phyloP scores from a whole-genome alignment of 2,888 invertebrate species.

The Sarcophaga caerulescens region DNA sequence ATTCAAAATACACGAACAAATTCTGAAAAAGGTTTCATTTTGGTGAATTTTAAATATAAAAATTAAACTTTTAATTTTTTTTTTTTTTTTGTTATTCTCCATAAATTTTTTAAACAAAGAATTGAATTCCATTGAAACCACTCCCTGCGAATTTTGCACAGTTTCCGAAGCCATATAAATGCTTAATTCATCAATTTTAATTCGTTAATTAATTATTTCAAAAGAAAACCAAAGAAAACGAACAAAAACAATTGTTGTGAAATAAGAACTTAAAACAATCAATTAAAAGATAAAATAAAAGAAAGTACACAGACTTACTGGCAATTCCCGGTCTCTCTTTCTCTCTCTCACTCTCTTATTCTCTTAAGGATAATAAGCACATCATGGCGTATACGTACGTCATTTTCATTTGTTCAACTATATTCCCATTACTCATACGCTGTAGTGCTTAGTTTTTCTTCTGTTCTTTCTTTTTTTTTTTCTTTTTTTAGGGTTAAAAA shows the following conservation, averaged over 20 bases:
- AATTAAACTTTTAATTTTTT: no score
- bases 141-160: no score
- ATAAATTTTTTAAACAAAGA: no score
- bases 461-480: background rate
- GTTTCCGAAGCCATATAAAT: no score
- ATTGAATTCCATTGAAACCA: no score
- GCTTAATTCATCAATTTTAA: background rate
- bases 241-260: background rate
- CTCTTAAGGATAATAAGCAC: background rate
- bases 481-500: no score
- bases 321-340: no score
- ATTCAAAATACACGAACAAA: no score
- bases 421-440: constrained; percentile 6
- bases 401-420: background rate
- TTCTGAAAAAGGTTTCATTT: no score
- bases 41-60: no score
- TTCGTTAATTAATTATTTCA: background rate
- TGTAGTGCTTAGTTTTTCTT: background rate
- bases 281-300: background rate
- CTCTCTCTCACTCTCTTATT: no score
- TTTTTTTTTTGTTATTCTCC: no score
- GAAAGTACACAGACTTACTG: background rate
- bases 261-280: background rate
- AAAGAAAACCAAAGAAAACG: background rate
- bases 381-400: background rate